Evolutionary conservation across 1,140 invertebrate genomes (phyloP), one percentile per base, ranked within the genome.

Genomic region (Drosophila pseudoobscura): DNA sequence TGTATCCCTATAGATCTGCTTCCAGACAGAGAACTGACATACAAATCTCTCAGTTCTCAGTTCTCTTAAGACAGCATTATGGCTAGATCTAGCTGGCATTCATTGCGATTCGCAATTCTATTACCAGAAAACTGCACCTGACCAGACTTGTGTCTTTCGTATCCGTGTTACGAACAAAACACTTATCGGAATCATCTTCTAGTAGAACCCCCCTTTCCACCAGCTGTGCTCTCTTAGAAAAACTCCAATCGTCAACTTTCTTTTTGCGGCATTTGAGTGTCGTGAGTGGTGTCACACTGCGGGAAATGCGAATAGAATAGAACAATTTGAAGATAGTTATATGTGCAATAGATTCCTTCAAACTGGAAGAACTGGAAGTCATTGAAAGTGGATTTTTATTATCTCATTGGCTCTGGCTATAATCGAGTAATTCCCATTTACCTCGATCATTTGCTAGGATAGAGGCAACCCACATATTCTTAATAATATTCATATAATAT

Each of bases 191-290:
- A 70, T 70, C 39, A 54, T 35, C 35, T 39, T 39, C 47, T 24
- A 24, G 41, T 20, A 41, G 22, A 35, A 20, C 57, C 20, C 54
- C 50, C 46, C n/a, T 35, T 22, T 54, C 13, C 52, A 26, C 17
- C 22, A 26, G 26, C 54, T 29, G n/a, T 50, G 7, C 49, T 51
- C 47, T 63, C 45, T 0, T 51, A 65, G 68, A 58, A 78, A 61
- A 55, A 68, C 3, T 39, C 35, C 5, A 26, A 26, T 20, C 31
- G 60, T 69, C 55, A 78, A 78, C 71, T 74, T 74, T 77, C 75
- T 61, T 74, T 79, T 78, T 61, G 60, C 60, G 46, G 68, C 61
- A 75, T 66, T 57, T 49, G 49, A 76, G 52, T 69, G 63, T 46
- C 71, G 26, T 61, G 68, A 78, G 75, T 78, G 75, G 20, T 20